These are phyloP conservation scores for Lottia gigantea DNA, from an alignment of 2,888 invertebrate species.

Conservation along the genomic window DNA sequence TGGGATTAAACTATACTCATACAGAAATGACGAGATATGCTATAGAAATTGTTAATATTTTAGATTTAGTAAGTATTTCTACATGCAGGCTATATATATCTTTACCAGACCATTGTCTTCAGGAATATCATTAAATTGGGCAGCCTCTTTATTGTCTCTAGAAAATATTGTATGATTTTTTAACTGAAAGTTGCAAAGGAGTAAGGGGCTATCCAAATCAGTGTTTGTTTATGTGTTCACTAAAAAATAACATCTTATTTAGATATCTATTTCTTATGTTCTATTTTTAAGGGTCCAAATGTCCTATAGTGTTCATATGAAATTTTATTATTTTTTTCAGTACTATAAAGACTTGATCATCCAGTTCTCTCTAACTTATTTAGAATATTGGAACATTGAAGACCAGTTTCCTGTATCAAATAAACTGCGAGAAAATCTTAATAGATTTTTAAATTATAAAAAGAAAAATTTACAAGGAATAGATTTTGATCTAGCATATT, in stretches of 20 bases:
- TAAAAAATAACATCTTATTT: too few species aligned
- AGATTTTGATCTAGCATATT: slow-evolving; percentile 90
- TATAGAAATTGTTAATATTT: slow-evolving; percentile 96
- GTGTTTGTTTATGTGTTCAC: too few species aligned
- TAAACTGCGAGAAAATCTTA: slow-evolving; percentile 88
- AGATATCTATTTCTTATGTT: too few species aligned
- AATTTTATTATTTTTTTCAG: slow-evolving; percentile 71
- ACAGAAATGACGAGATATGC: slow-evolving; percentile 90
- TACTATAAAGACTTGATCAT: slow-evolving; percentile 94
- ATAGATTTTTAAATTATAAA: slow-evolving; percentile 92
- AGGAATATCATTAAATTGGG: too few species aligned
- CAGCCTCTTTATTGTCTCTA: too few species aligned
- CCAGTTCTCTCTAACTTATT: slow-evolving; percentile 92
- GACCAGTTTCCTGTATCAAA: slow-evolving; percentile 84
- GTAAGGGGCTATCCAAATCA: too few species aligned
- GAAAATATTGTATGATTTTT: too few species aligned
- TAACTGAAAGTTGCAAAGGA: too few species aligned
- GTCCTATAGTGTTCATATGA: not conserved
- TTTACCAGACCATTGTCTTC: too few species aligned
- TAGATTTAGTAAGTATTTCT: slow-evolving; percentile 84
- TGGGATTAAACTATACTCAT: slow-evolving; percentile 51
- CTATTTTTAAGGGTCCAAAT: too few species aligned
- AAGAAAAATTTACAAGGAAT: slow-evolving; percentile 86
- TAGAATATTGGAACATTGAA: slow-evolving; percentile 95
- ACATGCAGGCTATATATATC: too few species aligned